Base-by-base conservation (phyloP, 1,140 invertebrate species). In the Zaprionus davidi region DNA sequence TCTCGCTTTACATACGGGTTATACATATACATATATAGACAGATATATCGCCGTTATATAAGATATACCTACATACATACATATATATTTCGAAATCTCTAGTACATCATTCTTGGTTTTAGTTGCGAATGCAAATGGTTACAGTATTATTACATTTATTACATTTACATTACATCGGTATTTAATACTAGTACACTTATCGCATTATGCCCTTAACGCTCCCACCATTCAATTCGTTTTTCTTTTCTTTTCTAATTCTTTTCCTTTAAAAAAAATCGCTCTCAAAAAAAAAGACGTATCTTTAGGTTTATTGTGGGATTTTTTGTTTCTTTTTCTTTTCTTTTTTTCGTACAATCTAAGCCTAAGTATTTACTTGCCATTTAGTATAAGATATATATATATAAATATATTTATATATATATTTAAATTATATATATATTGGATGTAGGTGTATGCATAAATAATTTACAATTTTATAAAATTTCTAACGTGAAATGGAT, bases 71-170 rank as follows among this genome's bases (percentile, higher is more conserved):
- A 60, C 26, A 51, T 59, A 60, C 26, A 51, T 59, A 60, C 36
- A 62, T 28, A 38, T 41, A 46, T 58, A 58, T 26, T 55, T 74
- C 55, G 46, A 71, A 71, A 76, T 71, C 46, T 85, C 65, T 69
- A 71, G 74, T 78, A 74, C 41, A 81, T 78, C 66, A 46, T 74
- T 73, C 60, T 78, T 60, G 71, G 63, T 82, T 86, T 86, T 87
- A 79, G 77, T 86, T 86, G 83, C 82, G 76, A 87, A 59, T 87
- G 83, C 82, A 87, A 84, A 85, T 64, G 51, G 59, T 28, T 76
- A 59, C 55, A 76, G 69, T 63, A 75, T 46, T 41, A 49, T 67
- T 67, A 67, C 53, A 67, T 15, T 67, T 57, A 57, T 26, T 56
- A 55, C 51, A 58, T 58, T 67, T 64, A 70, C 24, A 75, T 67